Percentiles rank a stretch among this genome's conserved stretches.
phyloP scores from a whole-genome alignment of 2,888 invertebrate species.

The Heteromyza rotundicornis region DNA sequence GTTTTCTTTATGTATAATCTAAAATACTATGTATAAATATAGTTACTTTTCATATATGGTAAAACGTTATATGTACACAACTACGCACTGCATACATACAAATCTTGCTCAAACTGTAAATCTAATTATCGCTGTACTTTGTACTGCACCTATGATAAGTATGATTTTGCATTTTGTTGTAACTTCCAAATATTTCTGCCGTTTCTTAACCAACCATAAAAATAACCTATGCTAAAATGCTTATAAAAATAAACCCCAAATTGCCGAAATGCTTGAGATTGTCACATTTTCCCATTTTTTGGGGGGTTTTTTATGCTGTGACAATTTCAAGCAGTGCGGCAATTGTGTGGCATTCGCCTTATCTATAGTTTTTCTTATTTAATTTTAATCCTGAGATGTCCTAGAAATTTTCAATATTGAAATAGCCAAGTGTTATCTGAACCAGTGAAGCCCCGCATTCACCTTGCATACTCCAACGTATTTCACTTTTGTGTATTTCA shows the following conservation, averaged over 20 bases:
- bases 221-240: no score
- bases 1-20: no score
- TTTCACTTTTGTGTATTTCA: no score
- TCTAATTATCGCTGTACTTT: slow-evolving; percentile 45
- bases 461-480: no score
- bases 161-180: not conserved
- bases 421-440: no score
- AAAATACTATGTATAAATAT: no score
- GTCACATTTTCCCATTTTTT: not conserved
- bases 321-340: slow-evolving; percentile 32
- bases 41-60: no score
- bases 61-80: not conserved
- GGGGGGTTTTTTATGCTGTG: not conserved
- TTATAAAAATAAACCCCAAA: not conserved
- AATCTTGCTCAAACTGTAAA: slow-evolving; percentile 14
- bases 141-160: slow-evolving; percentile 44
- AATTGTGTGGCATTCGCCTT: slow-evolving; percentile 27
- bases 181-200: not conserved
- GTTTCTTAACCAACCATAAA: not conserved
- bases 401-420: slow-evolving; percentile 33
- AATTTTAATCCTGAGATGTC: slow-evolving; percentile 45
- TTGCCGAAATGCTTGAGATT: not conserved
- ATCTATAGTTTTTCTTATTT: slow-evolving; percentile 9
- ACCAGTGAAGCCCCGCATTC: no score
- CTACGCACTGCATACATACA: not conserved